Evolutionary conservation across 1,140 invertebrate species (phyloP).

Genomic region (Heliothis subflexa): DNA sequence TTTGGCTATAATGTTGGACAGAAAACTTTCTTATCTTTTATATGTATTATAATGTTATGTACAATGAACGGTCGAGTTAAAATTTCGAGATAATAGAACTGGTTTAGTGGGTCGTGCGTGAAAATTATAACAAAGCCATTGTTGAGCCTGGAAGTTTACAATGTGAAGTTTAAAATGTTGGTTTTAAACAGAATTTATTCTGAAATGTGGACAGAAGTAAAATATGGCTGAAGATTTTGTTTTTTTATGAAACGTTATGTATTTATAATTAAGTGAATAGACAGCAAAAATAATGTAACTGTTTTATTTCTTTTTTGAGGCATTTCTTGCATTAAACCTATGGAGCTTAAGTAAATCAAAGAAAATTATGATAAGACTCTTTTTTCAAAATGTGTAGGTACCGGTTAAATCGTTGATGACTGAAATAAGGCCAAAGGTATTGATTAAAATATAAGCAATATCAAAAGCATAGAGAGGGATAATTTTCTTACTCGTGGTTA

Average conservation of each 20-base stretch:
- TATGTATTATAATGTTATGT: neutral
- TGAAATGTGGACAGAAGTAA: neutral
- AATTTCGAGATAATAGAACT: conserved; percentile 26
- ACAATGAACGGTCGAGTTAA: neutral
- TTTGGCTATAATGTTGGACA: conserved; percentile 55
- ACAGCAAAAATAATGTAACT: too few species aligned
- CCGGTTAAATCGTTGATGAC: neutral
- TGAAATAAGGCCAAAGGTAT: neutral
- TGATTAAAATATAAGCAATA: neutral
- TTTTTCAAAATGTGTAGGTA: too few species aligned
- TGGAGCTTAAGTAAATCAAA: too few species aligned
- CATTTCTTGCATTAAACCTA: too few species aligned
- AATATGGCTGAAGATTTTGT: neutral
- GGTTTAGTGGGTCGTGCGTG: conserved; percentile 31
- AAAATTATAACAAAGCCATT: conserved; percentile 36
- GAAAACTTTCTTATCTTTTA: conserved; percentile 56
- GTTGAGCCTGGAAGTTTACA: neutral
- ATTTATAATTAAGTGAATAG: too few species aligned
- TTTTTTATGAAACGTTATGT: neutral
- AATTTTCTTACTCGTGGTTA: neutral
- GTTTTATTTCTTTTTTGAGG: too few species aligned
- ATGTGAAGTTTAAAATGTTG: conserved; percentile 14
- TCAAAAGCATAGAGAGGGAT: neutral
- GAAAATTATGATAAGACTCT: too few species aligned
- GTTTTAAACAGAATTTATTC: conserved; percentile 21